Percentiles rank a stretch among this genome's conserved stretches.
phyloP scores from a whole-genome alignment of 2,113 vertebrate genomes.

The Microcebus griseorufus region DNA sequence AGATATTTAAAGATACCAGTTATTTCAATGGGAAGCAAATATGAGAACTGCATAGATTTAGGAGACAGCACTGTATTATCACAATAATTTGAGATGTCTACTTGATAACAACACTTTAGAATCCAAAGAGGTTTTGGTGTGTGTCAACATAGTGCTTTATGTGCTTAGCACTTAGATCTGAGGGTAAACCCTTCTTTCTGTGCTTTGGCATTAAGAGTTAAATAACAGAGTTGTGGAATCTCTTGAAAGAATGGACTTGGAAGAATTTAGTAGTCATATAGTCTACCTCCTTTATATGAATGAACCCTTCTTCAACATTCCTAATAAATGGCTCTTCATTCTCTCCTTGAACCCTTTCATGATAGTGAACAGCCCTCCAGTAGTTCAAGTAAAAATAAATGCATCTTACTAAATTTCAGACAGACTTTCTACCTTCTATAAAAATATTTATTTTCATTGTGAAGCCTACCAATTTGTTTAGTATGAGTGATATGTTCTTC shows the following conservation, averaged over 20 bases:
- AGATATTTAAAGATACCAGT: not conserved
- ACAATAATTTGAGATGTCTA: not conserved
- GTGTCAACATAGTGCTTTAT: not conserved
- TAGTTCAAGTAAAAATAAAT: conserved; percentile 15
- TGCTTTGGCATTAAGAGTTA: not conserved
- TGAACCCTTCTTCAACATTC: not conserved
- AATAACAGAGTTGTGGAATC: not conserved
- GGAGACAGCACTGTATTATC: not conserved
- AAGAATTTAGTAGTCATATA: not conserved
- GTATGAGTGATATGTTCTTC: not conserved
- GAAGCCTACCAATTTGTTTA: not conserved
- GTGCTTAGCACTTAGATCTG: not conserved
- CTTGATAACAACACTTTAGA: not conserved
- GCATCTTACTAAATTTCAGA: not conserved
- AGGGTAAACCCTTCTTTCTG: not conserved
- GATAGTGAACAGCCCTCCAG: not conserved
- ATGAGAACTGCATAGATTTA: not conserved
- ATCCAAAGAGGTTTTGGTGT: not conserved
- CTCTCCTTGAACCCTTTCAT: not conserved
- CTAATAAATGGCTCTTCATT: not conserved
- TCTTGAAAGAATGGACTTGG: not conserved
- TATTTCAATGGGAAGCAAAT: not conserved
- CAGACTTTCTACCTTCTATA: not conserved
- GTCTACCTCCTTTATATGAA: not conserved
- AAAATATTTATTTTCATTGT: conserved; percentile 20